Conservation (phyloP, 2,888 invertebrate species). For the Amiota minor region DNA sequence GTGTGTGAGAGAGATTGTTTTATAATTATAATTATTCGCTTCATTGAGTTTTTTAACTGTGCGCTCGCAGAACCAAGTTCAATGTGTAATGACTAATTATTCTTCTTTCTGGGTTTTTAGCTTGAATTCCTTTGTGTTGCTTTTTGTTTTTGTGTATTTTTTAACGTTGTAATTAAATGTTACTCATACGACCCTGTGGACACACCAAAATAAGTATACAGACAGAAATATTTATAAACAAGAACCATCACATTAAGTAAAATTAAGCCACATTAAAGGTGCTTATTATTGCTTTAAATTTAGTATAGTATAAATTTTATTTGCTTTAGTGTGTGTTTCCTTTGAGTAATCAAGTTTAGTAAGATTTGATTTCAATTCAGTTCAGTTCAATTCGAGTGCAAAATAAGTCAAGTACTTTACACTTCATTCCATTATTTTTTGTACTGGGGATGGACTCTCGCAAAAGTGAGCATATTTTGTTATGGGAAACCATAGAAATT, state of each 20-base stretch:
- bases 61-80: constrained; percentile 44
- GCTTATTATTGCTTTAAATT: constrained; percentile 50
- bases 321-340: background rate
- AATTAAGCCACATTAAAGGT: constrained; percentile 45
- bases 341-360: too few species aligned
- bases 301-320: background rate
- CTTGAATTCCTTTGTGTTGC: constrained; percentile 37
- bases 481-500: too few species aligned
- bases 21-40: constrained; percentile 66
- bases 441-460: constrained; percentile 8
- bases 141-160: constrained; percentile 23
- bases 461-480: too few species aligned
- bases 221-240: too few species aligned
- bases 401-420: constrained; percentile 7
- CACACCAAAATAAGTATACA: constrained; percentile 8
- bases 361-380: too few species aligned
- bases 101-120: constrained; percentile 41
- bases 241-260: constrained; percentile 56
- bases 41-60: constrained; percentile 37
- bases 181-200: constrained; percentile 66
- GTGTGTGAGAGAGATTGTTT: constrained; percentile 51
- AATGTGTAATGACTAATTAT: constrained; percentile 57
- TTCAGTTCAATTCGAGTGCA: background rate
- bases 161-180: constrained; percentile 56
- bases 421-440: constrained; percentile 4